Conservation (phyloP, 2,797 vertebrate species). For the Mormyrus hasselquistii region DNA sequence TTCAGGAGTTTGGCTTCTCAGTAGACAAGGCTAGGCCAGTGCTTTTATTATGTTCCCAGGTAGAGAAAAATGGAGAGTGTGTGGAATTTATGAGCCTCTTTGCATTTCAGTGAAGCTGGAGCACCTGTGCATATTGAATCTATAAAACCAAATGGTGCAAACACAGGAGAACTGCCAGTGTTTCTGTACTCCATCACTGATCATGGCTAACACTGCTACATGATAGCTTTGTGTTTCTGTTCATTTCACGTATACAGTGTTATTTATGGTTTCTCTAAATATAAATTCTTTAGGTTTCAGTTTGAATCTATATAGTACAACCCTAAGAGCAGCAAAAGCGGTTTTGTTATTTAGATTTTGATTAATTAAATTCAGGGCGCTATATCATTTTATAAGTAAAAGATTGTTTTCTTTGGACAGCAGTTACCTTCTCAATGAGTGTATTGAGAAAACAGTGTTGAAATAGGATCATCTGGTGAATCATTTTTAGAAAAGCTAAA, state of each 20-base stretch:
- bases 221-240: not conserved
- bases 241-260: not conserved
- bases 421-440: not conserved
- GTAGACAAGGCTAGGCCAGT: not conserved
- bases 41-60: not conserved
- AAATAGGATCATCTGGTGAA: not conserved
- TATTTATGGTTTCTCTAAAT: not conserved
- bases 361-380: not conserved
- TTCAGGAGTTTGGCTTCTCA: not conserved
- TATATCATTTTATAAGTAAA: not conserved
- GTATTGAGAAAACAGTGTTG: not conserved
- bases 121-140: slow-evolving; percentile 1
- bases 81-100: not conserved
- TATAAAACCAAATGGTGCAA: not conserved
- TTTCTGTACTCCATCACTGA: not conserved
- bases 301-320: not conserved
- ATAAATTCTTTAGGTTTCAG: not conserved
- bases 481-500: not conserved
- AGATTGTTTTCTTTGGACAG: not conserved
- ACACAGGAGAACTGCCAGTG: not conserved
- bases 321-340: not conserved
- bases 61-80: slow-evolving; percentile 1
- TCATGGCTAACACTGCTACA: not conserved
- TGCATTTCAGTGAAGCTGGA: not conserved
- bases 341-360: not conserved